These are phyloP conservation scores for Camponotus pennsylvanicus DNA, from an alignment of 1,140 invertebrate species.

Conservation along the genomic window DNA sequence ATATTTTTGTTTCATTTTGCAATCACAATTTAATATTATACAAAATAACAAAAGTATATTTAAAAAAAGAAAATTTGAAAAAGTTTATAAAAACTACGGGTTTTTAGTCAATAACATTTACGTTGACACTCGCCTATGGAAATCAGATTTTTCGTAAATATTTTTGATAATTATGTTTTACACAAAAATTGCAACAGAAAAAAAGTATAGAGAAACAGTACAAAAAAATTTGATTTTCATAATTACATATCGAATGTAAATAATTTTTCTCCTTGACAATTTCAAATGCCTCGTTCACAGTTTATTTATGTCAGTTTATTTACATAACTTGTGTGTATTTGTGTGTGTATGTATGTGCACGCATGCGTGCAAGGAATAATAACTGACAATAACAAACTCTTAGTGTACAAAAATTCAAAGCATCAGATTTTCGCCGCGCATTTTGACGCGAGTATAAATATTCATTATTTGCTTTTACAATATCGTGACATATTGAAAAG, in stretches of 20 bases:
- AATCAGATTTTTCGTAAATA: constrained; percentile 28
- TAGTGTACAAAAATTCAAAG: constrained; percentile 80
- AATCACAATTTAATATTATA: constrained; percentile 53
- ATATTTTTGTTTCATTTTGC: constrained; percentile 28
- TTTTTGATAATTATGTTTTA: neutral
- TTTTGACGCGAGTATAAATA: constrained; percentile 36
- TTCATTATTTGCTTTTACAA: constrained; percentile 2
- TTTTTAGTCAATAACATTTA: neutral
- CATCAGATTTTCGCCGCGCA: constrained; percentile 55
- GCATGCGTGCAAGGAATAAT: constrained; percentile 76
- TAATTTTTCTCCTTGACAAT: constrained; percentile 16
- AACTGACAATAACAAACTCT: constrained; percentile 77
- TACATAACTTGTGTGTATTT: constrained; percentile 79
- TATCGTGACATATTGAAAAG: neutral
- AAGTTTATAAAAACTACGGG: constrained; percentile 1
- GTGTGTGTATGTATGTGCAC: too few species aligned
- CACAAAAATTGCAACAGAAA: neutral
- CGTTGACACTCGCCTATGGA: constrained; percentile 39
- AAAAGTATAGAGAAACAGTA: neutral
- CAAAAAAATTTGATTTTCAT: constrained; percentile 32
- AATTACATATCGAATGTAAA: constrained; percentile 43
- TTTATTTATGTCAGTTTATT: constrained; percentile 75
- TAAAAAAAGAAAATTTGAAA: constrained; percentile 5
- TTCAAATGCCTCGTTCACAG: constrained; percentile 40
- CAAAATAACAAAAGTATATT: constrained; percentile 40